These are phyloP conservation scores for Coreoperca whiteheadi DNA, from an alignment of 2,113 vertebrate species.

Conservation along the genomic window DNA sequence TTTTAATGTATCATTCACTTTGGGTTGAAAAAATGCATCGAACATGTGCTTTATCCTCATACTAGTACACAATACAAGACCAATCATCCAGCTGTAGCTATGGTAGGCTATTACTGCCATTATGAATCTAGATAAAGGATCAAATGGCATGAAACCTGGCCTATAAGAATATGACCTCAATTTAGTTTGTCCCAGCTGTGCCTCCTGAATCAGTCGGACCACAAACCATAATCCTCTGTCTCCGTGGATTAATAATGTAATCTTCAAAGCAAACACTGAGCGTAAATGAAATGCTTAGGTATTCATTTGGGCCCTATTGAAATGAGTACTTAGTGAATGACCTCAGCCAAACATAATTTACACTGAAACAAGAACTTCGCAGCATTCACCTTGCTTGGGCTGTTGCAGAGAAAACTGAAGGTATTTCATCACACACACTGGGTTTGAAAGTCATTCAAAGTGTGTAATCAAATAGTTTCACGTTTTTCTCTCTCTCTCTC, in stretches of 20 bases:
- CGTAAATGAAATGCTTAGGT: conserved; percentile 67
- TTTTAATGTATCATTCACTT: not conserved
- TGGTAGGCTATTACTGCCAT: conserved; percentile 8
- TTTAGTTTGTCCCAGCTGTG: conserved; percentile 65
- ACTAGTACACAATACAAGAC: not conserved
- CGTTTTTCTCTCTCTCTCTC: not conserved
- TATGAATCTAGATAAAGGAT: conserved; percentile 48
- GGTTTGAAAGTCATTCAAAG: conserved; percentile 58
- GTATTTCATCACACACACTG: conserved; percentile 61
- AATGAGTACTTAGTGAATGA: conserved; percentile 42
- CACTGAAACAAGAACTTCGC: conserved; percentile 50
- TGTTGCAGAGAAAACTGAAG: conserved; percentile 53
- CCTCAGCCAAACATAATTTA: conserved; percentile 47
- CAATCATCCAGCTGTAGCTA: conserved; percentile 29
- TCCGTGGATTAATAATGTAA: conserved; percentile 75
- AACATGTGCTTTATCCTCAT: conserved; percentile 17
- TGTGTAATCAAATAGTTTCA: conserved; percentile 47
- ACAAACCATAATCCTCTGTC: conserved; percentile 66
- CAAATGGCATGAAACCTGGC: conserved; percentile 46
- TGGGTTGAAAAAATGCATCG: not conserved
- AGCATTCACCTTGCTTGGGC: conserved; percentile 40
- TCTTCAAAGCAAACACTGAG: conserved; percentile 67
- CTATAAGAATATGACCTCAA: conserved; percentile 66
- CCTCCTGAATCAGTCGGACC: conserved; percentile 43
- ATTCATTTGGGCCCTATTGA: conserved; percentile 56